Evolutionary conservation across 35 echinoderm and acorn worm genomes (phyloP), one percentile per base, ranked within the genome.

Genomic region (Ptychodera flava): DNA sequence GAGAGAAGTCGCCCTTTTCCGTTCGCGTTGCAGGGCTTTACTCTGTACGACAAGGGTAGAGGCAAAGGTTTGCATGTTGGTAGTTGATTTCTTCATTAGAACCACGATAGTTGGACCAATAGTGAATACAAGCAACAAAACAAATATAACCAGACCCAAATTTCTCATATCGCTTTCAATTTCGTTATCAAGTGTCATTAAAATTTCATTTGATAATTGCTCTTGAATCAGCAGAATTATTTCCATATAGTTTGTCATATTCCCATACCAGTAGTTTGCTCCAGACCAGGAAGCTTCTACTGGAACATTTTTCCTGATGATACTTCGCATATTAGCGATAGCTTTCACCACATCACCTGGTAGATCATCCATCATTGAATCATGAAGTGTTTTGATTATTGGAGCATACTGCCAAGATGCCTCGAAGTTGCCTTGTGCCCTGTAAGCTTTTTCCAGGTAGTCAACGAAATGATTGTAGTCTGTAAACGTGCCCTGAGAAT

Each of bases 201-300:
- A 77, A 33, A 93, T 93, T 1, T 87, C 84, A 84, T 86, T 88
- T 28, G 92, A 88, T 88, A 93, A 90, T 75, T 77, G 31, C 53
- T 85, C 77, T 86, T 93, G 92, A 29, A 93, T 93, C 77, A 90
- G 88, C 33, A 81, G 32, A 35, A 93, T 85, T 1, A 80, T 93
- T 32, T 93, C 92, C 53, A 93, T 93, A 76, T 93, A 93, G 78
- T 90, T 93, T 33, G 92, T 93, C 92, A 93, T 93, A 85, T 93
- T 93, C 33, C 90, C 88, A 85, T 90, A 93, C 92, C 92, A 93
- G 84, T 85, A 93, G 15, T 79, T 89, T 1, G 88, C 92, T 22
- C 90, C 92, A 34, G 86, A 84, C 92, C 92, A 93, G 0, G 92
- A 93, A 14, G 84, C 79, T 29, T 85, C 82, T 35, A 88, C 80